A percentile compares a stretch with the other conserved stretches of the same genome.
Evolutionary conservation across 2,888 invertebrate genomes (phyloP).

Genomic region (Coleophora deauratella): DNA sequence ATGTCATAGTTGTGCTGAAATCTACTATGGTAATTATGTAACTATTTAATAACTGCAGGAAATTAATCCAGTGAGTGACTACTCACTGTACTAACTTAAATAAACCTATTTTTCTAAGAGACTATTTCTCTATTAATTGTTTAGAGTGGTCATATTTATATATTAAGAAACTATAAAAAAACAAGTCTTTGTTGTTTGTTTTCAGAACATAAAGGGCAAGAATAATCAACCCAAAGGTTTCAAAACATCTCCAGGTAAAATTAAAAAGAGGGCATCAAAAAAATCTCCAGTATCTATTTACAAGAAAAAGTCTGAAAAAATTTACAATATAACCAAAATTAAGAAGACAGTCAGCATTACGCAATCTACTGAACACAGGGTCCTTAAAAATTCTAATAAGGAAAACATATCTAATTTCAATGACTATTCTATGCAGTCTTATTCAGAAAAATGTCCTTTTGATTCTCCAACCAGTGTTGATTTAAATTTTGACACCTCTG

Average conservation of each 20-base stretch:
- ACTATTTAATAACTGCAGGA: too few relatives aligned
- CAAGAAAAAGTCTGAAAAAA: constrained; percentile 48
- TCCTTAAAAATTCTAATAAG: constrained; percentile 33
- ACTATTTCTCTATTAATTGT: too few relatives aligned
- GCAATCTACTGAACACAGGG: constrained; percentile 34
- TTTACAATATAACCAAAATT: constrained; percentile 42
- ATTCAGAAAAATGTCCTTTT: constrained; percentile 46
- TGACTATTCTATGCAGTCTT: constrained; percentile 32
- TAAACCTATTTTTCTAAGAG: too few relatives aligned
- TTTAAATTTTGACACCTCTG: constrained; percentile 53
- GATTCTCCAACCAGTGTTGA: constrained; percentile 44
- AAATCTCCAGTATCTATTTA: constrained; percentile 51
- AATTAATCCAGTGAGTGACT: too few relatives aligned
- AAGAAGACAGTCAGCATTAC: constrained; percentile 37
- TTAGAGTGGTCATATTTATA: too few relatives aligned
- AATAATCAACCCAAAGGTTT: constrained; percentile 34
- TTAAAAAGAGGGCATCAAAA: constrained; percentile 47
- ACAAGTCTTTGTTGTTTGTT: constrained; percentile 14
- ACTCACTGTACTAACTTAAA: too few relatives aligned
- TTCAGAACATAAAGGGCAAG: constrained; percentile 50
- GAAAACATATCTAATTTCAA: constrained; percentile 36
- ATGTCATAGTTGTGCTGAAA: constrained; percentile 78
- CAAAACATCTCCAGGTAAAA: constrained; percentile 58
- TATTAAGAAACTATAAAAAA: too few relatives aligned
- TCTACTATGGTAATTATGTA: constrained; percentile 53